Percentiles rank a stretch among this genome's conserved stretches.
phyloP scores from a whole-genome alignment of 1,140 invertebrate species.

The Geopemphigus sp. region DNA sequence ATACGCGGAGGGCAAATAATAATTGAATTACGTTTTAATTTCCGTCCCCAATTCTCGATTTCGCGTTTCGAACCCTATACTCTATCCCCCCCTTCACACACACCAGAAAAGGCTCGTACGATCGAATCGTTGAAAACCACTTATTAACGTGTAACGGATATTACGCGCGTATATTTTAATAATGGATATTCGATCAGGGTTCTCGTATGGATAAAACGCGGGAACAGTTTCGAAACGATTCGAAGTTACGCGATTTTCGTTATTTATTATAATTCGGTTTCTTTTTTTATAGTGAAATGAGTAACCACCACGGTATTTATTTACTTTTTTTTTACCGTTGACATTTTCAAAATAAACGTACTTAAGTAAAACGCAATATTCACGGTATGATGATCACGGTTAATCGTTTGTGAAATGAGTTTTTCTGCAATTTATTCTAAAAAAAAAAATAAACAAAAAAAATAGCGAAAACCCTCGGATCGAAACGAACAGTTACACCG shows the following conservation, averaged over 20 bases:
- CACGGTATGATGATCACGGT: slow-evolving; percentile 13
- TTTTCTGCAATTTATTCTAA: slow-evolving; percentile 29
- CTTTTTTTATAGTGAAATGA: too few species aligned
- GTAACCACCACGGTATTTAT: background rate
- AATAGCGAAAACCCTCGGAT: background rate
- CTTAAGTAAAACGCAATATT: slow-evolving; percentile 33
- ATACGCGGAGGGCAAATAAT: slow-evolving; percentile 38
- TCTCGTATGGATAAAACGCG: background rate
- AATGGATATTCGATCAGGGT: background rate
- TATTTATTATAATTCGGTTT: too few species aligned
- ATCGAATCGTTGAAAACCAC: slow-evolving; percentile 20
- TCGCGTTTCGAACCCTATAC: background rate
- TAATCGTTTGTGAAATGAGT: slow-evolving; percentile 46
- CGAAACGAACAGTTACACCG: background rate
- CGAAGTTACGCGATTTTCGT: too few species aligned
- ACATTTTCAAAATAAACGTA: slow-evolving; percentile 25
- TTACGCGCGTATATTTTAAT: too few species aligned
- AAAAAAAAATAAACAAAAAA: slow-evolving; percentile 21
- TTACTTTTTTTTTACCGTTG: slow-evolving; percentile 19
- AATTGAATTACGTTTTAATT: slow-evolving; percentile 46
- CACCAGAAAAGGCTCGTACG: slow-evolving; percentile 6
- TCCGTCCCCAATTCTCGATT: background rate
- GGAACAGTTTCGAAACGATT: too few species aligned
- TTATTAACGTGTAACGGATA: slow-evolving; percentile 8
- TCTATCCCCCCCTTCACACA: background rate